Conservation (phyloP, 2,797 vertebrate species). For the Malacoctenus gilli region DNA sequence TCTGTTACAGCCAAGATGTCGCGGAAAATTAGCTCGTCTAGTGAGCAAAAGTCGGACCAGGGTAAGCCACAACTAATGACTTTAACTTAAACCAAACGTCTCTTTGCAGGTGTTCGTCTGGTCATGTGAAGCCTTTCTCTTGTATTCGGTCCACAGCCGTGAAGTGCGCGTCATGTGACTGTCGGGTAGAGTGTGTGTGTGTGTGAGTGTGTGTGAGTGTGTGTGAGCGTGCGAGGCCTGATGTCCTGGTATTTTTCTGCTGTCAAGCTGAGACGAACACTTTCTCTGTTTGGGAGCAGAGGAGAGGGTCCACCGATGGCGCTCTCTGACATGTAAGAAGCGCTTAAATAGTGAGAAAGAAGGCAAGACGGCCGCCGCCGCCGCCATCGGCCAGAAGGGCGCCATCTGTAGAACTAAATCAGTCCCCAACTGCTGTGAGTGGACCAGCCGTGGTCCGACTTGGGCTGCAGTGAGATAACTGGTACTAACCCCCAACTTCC, state of each 20-base stretch:
- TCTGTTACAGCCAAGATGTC: conserved; percentile 97
- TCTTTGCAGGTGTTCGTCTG: conserved; percentile 43
- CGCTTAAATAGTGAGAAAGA: conserved; percentile 32
- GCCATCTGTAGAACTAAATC: conserved; percentile 58
- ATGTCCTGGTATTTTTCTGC: conserved; percentile 2
- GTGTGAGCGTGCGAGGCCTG: conserved; percentile 22
- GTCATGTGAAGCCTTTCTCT: conserved; percentile 10
- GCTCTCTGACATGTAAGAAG: conserved; percentile 55
- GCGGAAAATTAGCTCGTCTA: conserved; percentile 96
- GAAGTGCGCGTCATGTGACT: neutral
- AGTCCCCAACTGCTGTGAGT: conserved; percentile 70
- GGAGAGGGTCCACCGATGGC: conserved; percentile 18
- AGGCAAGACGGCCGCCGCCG: conserved; percentile 15
- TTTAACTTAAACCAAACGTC: conserved; percentile 29
- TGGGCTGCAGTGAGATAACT: conserved; percentile 60
- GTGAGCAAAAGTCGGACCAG: conserved; percentile 93
- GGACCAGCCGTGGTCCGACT: conserved; percentile 55
- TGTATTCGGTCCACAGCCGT: conserved; percentile 12
- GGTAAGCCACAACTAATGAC: conserved; percentile 85
- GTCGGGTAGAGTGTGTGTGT: conserved; percentile 5
- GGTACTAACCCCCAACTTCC: conserved; percentile 65
- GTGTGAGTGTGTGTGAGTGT: neutral
- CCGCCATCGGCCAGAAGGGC: conserved; percentile 33
- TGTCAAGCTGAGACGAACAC: conserved; percentile 20
- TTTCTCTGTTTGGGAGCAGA: conserved; percentile 65